Conservation (phyloP, 2,888 invertebrate species). For the Nomada fucata region DNA sequence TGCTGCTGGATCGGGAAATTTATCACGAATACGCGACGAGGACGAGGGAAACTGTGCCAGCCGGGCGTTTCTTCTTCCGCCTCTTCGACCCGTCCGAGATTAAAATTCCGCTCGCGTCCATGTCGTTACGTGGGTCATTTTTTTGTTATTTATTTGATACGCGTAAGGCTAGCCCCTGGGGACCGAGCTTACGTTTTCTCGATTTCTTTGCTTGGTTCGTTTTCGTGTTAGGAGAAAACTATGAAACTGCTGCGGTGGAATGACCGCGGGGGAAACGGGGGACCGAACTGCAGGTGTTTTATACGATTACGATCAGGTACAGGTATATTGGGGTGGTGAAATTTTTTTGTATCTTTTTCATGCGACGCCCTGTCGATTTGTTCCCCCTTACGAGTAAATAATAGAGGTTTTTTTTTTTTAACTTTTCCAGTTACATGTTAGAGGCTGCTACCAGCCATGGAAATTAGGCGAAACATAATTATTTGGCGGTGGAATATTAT, state of each 20-base stretch:
- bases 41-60: slow-evolving; percentile 43
- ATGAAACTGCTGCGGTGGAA: no score
- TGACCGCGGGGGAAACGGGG: no score
- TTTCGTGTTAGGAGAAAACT: no score
- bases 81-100: slow-evolving; percentile 24
- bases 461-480: no score
- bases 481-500: no score
- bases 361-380: no score
- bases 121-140: slow-evolving; percentile 52
- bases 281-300: no score
- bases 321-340: background rate
- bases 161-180: slow-evolving; percentile 22
- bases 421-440: no score
- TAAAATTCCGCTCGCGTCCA: slow-evolving; percentile 57
- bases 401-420: background rate
- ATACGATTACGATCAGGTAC: background rate
- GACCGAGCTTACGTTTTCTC: slow-evolving; percentile 20
- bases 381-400: background rate
- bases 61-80: slow-evolving; percentile 22
- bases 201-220: background rate
- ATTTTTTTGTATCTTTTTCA: no score
- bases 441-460: no score
- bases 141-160: slow-evolving; percentile 18
- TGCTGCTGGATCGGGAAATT: slow-evolving; percentile 55
- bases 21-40: slow-evolving; percentile 39